phyloP scores from a whole-genome alignment of 1,140 invertebrate species.

The Megalonaias nervosa region DNA sequence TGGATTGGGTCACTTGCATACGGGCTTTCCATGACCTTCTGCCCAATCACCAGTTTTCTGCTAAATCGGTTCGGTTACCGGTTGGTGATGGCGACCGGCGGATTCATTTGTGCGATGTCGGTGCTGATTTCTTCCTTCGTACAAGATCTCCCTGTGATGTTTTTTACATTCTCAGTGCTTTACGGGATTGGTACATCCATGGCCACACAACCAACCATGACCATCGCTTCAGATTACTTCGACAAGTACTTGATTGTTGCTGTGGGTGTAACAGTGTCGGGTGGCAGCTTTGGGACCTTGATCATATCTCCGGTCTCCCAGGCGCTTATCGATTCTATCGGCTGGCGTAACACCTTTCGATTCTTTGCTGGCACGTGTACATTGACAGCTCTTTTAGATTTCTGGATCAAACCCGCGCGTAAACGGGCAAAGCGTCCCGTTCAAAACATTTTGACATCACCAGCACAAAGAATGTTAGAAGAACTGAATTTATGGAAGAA shows the following conservation, averaged over 20 bases:
- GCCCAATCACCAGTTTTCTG: slow-evolving; percentile 51
- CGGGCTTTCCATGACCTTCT: slow-evolving; percentile 58
- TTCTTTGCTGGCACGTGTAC: slow-evolving; percentile 36
- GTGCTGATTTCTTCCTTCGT: slow-evolving; percentile 54
- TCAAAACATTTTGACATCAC: slow-evolving; percentile 40
- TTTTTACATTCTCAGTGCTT: slow-evolving; percentile 52
- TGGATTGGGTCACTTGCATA: slow-evolving; percentile 60
- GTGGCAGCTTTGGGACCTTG: slow-evolving; percentile 58
- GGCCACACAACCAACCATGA: slow-evolving; percentile 54
- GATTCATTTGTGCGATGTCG: slow-evolving; percentile 48
- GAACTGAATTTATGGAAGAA: slow-evolving; percentile 61
- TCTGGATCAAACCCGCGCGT: slow-evolving; percentile 31
- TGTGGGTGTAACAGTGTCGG: slow-evolving; percentile 57
- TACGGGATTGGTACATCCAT: slow-evolving; percentile 58
- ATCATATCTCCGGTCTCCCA: slow-evolving; percentile 58
- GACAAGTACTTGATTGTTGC: slow-evolving; percentile 56
- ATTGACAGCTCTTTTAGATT: slow-evolving; percentile 31
- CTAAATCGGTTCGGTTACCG: slow-evolving; percentile 49
- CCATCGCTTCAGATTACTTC: slow-evolving; percentile 56
- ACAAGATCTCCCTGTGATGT: slow-evolving; percentile 39
- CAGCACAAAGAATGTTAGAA: slow-evolving; percentile 39
- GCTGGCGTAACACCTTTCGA: slow-evolving; percentile 57
- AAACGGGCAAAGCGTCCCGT: slow-evolving; percentile 10
- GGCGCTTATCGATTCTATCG: slow-evolving; percentile 44
- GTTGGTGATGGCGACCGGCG: slow-evolving; percentile 49